phyloP scores from a whole-genome alignment of 1,140 invertebrate genomes.

The Drosophila pseudoananassae region DNA sequence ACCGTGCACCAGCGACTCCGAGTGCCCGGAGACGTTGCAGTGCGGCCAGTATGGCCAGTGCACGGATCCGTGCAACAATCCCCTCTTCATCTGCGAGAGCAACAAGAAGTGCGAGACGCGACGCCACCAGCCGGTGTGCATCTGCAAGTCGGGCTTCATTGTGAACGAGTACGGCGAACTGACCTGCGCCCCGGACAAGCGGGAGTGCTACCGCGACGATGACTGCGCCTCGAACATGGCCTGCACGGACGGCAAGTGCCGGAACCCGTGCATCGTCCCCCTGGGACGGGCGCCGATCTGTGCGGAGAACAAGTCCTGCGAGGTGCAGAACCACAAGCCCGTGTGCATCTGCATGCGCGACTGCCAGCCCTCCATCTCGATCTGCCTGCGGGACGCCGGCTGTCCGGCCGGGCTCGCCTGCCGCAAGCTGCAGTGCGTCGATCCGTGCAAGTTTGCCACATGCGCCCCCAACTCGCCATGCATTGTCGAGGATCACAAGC shows the following conservation, averaged over 20 bases:
- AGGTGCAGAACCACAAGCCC: slow-evolving; percentile 93
- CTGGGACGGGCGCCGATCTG: slow-evolving; percentile 87
- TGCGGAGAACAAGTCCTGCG: slow-evolving; percentile 91
- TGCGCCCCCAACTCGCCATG: slow-evolving; percentile 93
- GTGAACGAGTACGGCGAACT: slow-evolving; percentile 93
- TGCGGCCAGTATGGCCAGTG: slow-evolving; percentile 90
- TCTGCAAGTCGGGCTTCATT: slow-evolving; percentile 94
- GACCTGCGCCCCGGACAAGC: slow-evolving; percentile 91
- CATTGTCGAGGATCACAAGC: slow-evolving; percentile 95
- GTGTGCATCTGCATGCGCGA: slow-evolving; percentile 94
- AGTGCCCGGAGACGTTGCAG: slow-evolving; percentile 91
- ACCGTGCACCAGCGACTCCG: slow-evolving; percentile 87
- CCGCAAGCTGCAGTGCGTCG: slow-evolving; percentile 94
- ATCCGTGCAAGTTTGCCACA: slow-evolving; percentile 92
- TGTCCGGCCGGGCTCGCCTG: slow-evolving; percentile 93
- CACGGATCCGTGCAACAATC: slow-evolving; percentile 89
- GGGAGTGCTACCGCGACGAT: slow-evolving; percentile 91
- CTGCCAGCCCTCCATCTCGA: slow-evolving; percentile 93
- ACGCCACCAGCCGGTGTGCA: slow-evolving; percentile 92
- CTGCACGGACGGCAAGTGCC: slow-evolving; percentile 92
- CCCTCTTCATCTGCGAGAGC: slow-evolving; percentile 88
- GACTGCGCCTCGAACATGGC: slow-evolving; percentile 94
- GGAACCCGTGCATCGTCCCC: slow-evolving; percentile 91
- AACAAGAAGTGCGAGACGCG: slow-evolving; percentile 95
- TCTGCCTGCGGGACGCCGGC: slow-evolving; percentile 94